phyloP scores from a whole-genome alignment of 2,888 invertebrate genomes.

The Sarcophaga rosellei region DNA sequence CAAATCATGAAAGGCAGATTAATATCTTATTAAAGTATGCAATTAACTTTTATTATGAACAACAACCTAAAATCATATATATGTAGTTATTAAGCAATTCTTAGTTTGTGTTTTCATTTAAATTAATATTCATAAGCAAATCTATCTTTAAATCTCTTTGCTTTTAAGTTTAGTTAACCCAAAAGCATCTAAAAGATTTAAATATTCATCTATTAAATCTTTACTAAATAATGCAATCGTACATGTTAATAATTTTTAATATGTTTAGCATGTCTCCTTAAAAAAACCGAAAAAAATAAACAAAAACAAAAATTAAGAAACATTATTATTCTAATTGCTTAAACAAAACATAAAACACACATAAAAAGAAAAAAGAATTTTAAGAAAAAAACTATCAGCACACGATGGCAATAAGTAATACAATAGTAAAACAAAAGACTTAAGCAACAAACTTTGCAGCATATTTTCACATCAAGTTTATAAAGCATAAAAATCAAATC shows the following conservation, averaged over 20 bases:
- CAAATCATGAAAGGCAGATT: no score
- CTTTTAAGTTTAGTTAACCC: no score
- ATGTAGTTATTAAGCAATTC: no score
- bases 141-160: no score
- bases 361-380: neutral
- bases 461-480: neutral
- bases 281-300: neutral
- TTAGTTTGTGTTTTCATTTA: no score
- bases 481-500: neutral
- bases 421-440: constrained; percentile 38
- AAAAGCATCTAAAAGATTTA: no score
- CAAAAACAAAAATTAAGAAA: neutral
- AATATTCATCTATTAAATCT: neutral
- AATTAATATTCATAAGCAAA: no score
- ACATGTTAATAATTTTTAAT: constrained; percentile 37
- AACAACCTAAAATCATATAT: no score
- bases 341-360: neutral
- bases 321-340: neutral
- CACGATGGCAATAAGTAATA: neutral
- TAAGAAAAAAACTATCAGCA: neutral
- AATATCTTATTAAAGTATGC: no score
- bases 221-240: constrained; percentile 20
- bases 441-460: constrained; percentile 42
- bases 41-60: no score
- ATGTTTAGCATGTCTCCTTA: constrained; percentile 35